Percentiles rank a stretch among this genome's conserved stretches.
phyloP scores from a whole-genome alignment of 2,888 invertebrate genomes.

The Drosophila nr. medialis region DNA sequence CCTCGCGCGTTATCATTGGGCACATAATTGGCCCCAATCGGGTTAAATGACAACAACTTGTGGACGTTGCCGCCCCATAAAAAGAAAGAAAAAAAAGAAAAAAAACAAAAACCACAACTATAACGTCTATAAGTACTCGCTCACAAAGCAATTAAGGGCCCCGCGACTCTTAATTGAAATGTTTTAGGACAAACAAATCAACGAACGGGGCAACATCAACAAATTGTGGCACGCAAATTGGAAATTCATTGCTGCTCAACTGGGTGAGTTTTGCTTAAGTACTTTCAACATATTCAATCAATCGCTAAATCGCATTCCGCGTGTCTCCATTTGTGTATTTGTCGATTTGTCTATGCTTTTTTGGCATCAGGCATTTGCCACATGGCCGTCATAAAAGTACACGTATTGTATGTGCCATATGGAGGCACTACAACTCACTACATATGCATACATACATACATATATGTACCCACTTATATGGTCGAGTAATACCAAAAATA shows the following conservation, averaged over 20 bases:
- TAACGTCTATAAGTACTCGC: conserved; percentile 34
- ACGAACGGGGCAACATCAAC: conserved; percentile 13
- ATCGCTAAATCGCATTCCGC: background rate
- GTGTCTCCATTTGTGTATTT: background rate
- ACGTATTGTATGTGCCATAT: conserved; percentile 48
- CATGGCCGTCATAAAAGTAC: conserved; percentile 66
- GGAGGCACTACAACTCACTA: conserved; percentile 21
- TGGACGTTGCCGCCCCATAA: conserved; percentile 55
- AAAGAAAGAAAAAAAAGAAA: conserved; percentile 4
- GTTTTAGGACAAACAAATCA: conserved; percentile 69
- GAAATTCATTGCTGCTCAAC: conserved; percentile 44
- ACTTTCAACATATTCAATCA: conserved; percentile 1
- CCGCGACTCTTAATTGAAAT: conserved; percentile 70
- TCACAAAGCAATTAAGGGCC: conserved; percentile 63
- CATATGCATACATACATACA: conserved; percentile 29
- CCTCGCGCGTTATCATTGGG: conserved; percentile 60
- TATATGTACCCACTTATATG: conserved; percentile 45
- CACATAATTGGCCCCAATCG: conserved; percentile 81
- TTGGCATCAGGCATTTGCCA: conserved; percentile 61
- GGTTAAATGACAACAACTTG: conserved; percentile 69
- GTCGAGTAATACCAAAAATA: conserved; percentile 70
- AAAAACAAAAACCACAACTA: conserved; percentile 12
- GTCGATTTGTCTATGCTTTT: conserved; percentile 16
- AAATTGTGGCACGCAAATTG: conserved; percentile 45
- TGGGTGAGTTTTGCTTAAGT: conserved; percentile 53